Base-by-base conservation (phyloP, 2,888 invertebrate species). In the Lasioglossum vierecki region DNA sequence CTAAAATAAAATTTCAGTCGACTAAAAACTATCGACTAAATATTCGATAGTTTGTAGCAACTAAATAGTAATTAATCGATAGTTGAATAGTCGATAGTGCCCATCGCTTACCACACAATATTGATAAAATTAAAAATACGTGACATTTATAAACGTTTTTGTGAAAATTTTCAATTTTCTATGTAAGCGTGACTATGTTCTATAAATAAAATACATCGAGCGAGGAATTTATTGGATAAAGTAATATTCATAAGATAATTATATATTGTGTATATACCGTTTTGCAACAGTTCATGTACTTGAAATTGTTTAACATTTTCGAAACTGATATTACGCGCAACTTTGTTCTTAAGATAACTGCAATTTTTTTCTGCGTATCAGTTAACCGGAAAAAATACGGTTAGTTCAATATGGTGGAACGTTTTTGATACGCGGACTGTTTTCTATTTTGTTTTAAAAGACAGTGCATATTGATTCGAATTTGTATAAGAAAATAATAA, bases 381-480 rank as follows among this genome's bases (percentile, higher is more conserved):
- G 41, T 68, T 35, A 46, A 72, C 53, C 72, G 13, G 66, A 84
- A 72, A 57, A 66, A 39, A 41, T 70, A 41, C 72, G 30, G 60
- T 79, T 26, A 15, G 79, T 80, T 73, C 85, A 85, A 81, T 78
- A 85, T 86, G 85, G 85, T 78, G 85, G 85, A 78, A 57, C 53
- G 49, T 79, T 86, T 77, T 84, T 78, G 35, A 84, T 78, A 70
- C 3, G 30, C 57, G 57, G 41, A 75, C 63, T 83, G 44, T 83
- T 73, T 84, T 84, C 73, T 77, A 39, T 78, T 84, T 77, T 84
- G 15, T 60, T 84, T 84, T 49, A 70, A 84, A 70, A 68, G 49
- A 49, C 46, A 72, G 22, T 70, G 49, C 30, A 49, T 57, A 75
- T 76, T 66, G 77, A 79, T 80, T 49, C 22, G 70, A 41, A 60